Base-by-base conservation (phyloP, 2,888 invertebrate genomes). In the Mantis religiosa region DNA sequence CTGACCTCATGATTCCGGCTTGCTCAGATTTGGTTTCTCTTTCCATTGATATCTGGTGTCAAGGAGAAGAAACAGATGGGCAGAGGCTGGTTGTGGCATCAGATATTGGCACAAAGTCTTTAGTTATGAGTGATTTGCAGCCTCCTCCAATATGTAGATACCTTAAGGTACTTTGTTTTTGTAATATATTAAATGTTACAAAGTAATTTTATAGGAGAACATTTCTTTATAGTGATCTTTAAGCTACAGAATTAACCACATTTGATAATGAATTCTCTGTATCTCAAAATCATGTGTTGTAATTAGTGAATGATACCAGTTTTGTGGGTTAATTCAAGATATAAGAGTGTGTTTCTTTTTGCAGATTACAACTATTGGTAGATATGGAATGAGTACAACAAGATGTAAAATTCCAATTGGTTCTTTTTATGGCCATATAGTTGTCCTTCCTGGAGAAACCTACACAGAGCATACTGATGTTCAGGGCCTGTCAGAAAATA, bases 351-450 rank as follows among this genome's bases (percentile, higher is more conserved):
- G 41, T 41, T 41, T 41, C 41, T 54, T 12, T 85, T 90, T 93
- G 83, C 92, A 97, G 97, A 97, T 98, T 90, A 98, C 98, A 71
- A 97, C 97, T 1, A 97, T 98, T 91, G 98, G 98, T 15, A 95
- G 98, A 20, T 98, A 98, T 92, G 98, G 98, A 85, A 98, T 98
- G 97, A 97, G 97, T 34, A 97, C 98, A 0, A 97, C 97, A 89
- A 96, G 97, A 91, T 98, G 98, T 92, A 96, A 97, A 93, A 98
- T 98, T 90, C 98, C 98, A 0, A 94, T 98, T 82, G 98, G 98
- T n/a, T 96, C 97, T 93, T 98, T 98, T 93, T 98, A 97, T 92
- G 98, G 98, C 0, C 98, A 98, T 93, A 95, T 97, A 83, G 96
- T 97, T 3, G 95, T 97, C 89, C 94, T 98, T 20, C 95, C 96